Conservation (phyloP, 2,888 invertebrate species). For the Rhagophthalmus giganteus region DNA sequence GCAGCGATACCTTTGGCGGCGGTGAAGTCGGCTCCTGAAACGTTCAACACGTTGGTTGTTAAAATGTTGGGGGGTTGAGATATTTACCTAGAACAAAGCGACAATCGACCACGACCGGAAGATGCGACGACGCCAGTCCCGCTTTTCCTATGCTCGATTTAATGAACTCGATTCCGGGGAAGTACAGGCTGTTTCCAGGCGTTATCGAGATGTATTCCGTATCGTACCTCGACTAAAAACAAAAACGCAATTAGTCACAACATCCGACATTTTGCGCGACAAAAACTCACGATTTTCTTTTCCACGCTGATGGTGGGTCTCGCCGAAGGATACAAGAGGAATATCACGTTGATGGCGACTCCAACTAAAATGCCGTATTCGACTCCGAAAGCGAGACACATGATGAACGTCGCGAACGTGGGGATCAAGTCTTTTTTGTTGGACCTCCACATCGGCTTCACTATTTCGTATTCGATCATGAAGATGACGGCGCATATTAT, state of each 20-base stretch:
- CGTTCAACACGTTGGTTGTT: too few relatives aligned
- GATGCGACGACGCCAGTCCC: slow-evolving; percentile 64
- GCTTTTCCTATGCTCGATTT: slow-evolving; percentile 77
- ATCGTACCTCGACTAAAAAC: slow-evolving; percentile 66
- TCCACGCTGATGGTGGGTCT: slow-evolving; percentile 76
- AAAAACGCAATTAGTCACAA: not conserved
- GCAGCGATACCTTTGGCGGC: slow-evolving; percentile 84
- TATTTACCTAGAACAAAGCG: slow-evolving; percentile 70
- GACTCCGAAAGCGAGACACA: slow-evolving; percentile 80
- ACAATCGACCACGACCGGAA: slow-evolving; percentile 82
- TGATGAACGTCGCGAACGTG: slow-evolving; percentile 79
- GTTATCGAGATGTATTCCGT: slow-evolving; percentile 75
- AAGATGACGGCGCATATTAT: slow-evolving; percentile 94
- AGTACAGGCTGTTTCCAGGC: slow-evolving; percentile 78
- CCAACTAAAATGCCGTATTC: slow-evolving; percentile 86
- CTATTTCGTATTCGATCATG: slow-evolving; percentile 90
- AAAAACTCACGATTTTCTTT: slow-evolving; percentile 64
- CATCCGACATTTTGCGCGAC: not conserved
- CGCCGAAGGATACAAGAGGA: slow-evolving; percentile 79
- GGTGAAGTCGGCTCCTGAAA: slow-evolving; percentile 83
- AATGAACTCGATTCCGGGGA: slow-evolving; percentile 83
- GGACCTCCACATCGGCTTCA: slow-evolving; percentile 84
- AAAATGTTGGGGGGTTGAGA: too few relatives aligned
- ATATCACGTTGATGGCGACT: slow-evolving; percentile 75
- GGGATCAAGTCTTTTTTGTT: slow-evolving; percentile 79